phyloP scores from a whole-genome alignment of 92 coral and sea anemone genomes.

The Actinernus sp. region DNA sequence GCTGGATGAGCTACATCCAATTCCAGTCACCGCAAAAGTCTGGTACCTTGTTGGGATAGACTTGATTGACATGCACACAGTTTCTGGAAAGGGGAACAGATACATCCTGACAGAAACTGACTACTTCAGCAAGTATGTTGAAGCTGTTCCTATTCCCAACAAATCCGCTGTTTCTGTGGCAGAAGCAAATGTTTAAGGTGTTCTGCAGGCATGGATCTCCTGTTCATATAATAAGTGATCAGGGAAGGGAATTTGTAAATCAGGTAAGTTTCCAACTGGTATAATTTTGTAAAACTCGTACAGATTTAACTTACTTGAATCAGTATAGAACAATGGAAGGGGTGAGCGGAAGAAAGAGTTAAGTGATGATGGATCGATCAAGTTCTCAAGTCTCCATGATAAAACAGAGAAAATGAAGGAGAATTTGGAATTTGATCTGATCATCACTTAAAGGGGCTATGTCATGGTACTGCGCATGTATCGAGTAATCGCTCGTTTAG shows the following conservation, averaged over 20 bases:
- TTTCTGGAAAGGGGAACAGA: conserved; percentile 13
- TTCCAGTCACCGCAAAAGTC: conserved; percentile 20
- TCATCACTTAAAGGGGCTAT: no score
- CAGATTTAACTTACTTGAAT: no score
- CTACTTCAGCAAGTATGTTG: conserved; percentile 72
- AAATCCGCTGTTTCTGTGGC: conserved; percentile 65
- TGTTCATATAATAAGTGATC: conserved; percentile 69
- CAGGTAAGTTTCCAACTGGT: no score
- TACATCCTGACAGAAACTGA: conserved; percentile 64
- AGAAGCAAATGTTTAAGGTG: conserved; percentile 40
- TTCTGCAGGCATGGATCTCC: conserved; percentile 81
- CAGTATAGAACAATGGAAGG: no score
- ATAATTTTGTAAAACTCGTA: no score
- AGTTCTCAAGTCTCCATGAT: no score
- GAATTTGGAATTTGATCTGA: no score
- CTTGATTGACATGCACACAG: conserved; percentile 18
- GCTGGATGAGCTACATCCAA: conserved; percentile 35
- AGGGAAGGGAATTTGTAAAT: conserved; percentile 77
- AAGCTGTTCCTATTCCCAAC: conserved; percentile 57
- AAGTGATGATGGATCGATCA: no score
- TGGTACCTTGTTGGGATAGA: conserved; percentile 57
- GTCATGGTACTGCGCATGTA: no score
- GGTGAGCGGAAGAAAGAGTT: no score
- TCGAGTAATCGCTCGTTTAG: no score
- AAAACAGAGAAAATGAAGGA: no score